Conservation (phyloP, 2,888 invertebrate genomes). For the Acronicta aceris region DNA sequence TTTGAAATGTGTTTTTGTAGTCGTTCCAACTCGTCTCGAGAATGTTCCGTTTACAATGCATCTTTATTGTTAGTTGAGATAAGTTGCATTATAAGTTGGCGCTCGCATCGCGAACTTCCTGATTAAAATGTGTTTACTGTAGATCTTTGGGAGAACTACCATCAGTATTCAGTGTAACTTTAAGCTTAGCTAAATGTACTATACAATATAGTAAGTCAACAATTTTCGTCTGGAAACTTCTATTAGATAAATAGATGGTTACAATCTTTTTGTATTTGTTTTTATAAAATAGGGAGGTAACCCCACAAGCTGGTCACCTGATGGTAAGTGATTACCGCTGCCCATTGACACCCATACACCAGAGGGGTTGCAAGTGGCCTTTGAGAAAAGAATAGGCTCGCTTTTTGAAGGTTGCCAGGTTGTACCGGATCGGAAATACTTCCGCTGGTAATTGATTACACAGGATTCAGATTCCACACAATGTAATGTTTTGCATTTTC, state of each 20-base stretch:
- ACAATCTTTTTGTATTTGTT: too few relatives aligned
- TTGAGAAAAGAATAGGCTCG: too few relatives aligned
- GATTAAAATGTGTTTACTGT: constrained; percentile 24
- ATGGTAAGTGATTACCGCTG: too few relatives aligned
- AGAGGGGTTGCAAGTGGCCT: too few relatives aligned
- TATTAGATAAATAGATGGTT: background rate
- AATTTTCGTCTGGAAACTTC: background rate
- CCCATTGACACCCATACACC: too few relatives aligned
- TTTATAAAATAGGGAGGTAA: too few relatives aligned
- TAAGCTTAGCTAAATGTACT: background rate
- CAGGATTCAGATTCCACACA: too few relatives aligned
- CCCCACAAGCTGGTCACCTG: too few relatives aligned
- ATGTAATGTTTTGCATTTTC: too few relatives aligned
- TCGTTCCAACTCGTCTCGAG: constrained; percentile 12
- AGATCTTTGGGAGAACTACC: background rate
- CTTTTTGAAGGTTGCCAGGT: too few relatives aligned
- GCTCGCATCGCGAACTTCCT: constrained; percentile 3
- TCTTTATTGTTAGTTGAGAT: constrained; percentile 24
- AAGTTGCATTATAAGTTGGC: constrained; percentile 3
- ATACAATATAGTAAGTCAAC: background rate
- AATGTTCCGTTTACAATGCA: constrained; percentile 37
- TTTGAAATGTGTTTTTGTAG: constrained; percentile 49
- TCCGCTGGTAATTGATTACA: too few relatives aligned
- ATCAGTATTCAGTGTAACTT: background rate
- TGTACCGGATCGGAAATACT: too few relatives aligned